Conservation (phyloP, 2,888 invertebrate species). For the Artemia sinica region DNA sequence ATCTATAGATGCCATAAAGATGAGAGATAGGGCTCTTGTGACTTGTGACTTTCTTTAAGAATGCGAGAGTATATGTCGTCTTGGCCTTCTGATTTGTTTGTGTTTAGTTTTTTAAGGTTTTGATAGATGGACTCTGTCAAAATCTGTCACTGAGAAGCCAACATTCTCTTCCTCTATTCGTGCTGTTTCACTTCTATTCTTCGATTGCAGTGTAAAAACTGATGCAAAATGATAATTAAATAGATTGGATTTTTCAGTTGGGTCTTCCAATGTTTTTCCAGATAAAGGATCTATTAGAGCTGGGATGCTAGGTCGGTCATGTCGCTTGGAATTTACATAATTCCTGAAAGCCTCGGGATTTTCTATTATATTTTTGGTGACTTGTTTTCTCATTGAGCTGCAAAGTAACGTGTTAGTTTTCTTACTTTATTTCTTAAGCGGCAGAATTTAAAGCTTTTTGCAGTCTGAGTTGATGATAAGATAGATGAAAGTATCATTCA, state of each 20-base stretch:
- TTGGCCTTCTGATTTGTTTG: not conserved
- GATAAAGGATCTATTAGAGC: not conserved
- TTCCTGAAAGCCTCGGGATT: not conserved
- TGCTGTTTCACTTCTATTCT: not conserved
- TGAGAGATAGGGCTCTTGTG: not conserved
- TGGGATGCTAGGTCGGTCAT: not conserved
- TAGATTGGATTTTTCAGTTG: not conserved
- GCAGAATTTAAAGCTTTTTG: not conserved
- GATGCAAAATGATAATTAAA: not conserved
- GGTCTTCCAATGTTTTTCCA: not conserved
- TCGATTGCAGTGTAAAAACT: not conserved
- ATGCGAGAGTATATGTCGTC: not conserved
- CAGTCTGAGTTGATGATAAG: too few species aligned
- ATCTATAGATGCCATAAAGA: not conserved
- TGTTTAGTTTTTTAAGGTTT: not conserved
- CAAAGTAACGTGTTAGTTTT: not conserved
- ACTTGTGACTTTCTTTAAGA: not conserved
- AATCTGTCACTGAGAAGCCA: too few species aligned
- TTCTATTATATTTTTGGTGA: not conserved
- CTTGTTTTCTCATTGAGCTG: not conserved
- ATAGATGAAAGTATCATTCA: too few species aligned
- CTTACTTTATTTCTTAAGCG: not conserved
- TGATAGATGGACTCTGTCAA: not conserved
- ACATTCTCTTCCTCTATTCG: too few species aligned
- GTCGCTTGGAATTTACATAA: not conserved